Evolutionary conservation across 2,797 vertebrate genomes (phyloP).

Genomic region (Thaleichthys pacificus): DNA sequence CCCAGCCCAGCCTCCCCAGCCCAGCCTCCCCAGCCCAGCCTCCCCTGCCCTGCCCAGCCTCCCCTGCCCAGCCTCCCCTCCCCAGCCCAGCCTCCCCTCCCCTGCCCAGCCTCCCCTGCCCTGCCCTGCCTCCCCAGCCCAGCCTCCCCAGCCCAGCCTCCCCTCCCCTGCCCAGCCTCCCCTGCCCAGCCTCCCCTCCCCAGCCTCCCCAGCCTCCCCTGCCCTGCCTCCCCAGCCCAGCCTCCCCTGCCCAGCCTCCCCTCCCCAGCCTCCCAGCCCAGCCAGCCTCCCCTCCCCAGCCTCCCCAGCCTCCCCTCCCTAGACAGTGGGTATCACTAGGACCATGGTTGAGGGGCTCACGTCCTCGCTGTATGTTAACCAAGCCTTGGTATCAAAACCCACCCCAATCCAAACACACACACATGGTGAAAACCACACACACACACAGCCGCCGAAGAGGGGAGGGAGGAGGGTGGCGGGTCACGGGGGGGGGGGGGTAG

Average conservation of each 20-base stretch:
- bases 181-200: no score
- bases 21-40: no score
- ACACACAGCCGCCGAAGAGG: conserved; percentile 61
- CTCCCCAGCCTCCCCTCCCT: no score
- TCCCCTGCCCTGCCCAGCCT: no score
- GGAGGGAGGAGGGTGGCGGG: conserved; percentile 53
- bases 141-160: no score
- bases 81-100: conserved; percentile 26
- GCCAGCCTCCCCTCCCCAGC: no score
- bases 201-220: conserved; percentile 21
- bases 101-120: conserved; percentile 22
- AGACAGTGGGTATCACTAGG: conserved; percentile 48
- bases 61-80: no score
- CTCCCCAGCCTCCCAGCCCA: no score
- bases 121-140: no score
- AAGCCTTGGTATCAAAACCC: conserved; percentile 48
- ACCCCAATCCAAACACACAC: conserved; percentile 28
- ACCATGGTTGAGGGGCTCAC: conserved; percentile 68
- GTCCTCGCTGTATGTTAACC: conserved; percentile 60
- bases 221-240: not conserved
- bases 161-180: no score
- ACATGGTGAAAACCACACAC: conserved; percentile 39
- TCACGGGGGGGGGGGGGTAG: conserved; percentile 40
- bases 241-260: no score
- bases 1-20: no score